phyloP scores from a whole-genome alignment of 1,140 invertebrate genomes.

The Heliothis subflexa region DNA sequence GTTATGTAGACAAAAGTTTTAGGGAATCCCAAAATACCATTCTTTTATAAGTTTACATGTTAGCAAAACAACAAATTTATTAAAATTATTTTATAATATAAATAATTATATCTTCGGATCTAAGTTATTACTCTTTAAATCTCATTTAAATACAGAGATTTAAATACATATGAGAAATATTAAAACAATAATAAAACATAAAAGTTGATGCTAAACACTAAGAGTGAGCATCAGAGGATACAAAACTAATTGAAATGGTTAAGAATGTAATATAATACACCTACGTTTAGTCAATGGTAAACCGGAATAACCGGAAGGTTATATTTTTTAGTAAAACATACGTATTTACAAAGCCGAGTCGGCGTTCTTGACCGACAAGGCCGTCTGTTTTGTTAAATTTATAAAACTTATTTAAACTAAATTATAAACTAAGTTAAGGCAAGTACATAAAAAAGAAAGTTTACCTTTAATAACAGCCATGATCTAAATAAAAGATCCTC shows the following conservation, averaged over 20 bases:
- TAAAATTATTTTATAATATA: no score
- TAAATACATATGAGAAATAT: no score
- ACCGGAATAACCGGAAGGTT: conserved; percentile 32
- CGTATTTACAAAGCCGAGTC: conserved; percentile 30
- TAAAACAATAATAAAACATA: no score
- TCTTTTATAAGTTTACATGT: no score
- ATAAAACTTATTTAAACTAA: background rate
- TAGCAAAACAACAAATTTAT: no score
- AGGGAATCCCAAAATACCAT: no score
- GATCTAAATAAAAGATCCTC: conserved; percentile 38
- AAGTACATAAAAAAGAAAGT: conserved; percentile 34
- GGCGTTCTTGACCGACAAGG: conserved; percentile 20
- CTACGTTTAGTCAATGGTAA: background rate
- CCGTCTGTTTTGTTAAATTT: conserved; percentile 1
- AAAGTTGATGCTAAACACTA: background rate
- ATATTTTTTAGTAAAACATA: conserved; percentile 21
- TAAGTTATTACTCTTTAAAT: no score
- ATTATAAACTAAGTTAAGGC: background rate
- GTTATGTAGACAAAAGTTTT: no score
- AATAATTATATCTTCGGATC: no score
- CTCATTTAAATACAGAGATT: no score
- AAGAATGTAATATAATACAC: conserved; percentile 9
- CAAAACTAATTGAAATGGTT: background rate
- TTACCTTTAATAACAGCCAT: conserved; percentile 46
- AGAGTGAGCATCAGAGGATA: background rate